These are phyloP conservation scores for Trogon melanurus DNA, from an alignment of 2,113 vertebrate genomes.

Conservation along the genomic window DNA sequence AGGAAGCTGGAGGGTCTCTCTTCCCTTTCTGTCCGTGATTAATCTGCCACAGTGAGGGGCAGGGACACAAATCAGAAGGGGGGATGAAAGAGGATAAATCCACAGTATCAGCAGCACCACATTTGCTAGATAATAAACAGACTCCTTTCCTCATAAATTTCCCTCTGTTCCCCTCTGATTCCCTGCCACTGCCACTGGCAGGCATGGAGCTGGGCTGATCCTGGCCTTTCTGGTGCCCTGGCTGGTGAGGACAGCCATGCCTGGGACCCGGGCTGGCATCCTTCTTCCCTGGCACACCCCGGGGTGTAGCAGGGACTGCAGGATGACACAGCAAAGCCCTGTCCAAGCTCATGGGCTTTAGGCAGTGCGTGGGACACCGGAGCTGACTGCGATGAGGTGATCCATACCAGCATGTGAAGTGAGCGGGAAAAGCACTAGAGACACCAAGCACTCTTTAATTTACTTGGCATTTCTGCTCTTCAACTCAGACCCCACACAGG, in stretches of 20 bases:
- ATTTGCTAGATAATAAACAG: conserved; percentile 80
- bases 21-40: conserved; percentile 51
- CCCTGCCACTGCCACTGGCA: rapidly evolving
- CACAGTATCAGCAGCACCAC: conserved; percentile 68
- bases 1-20: conserved; percentile 6
- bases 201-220: not conserved
- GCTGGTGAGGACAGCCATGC: not conserved
- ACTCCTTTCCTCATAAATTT: conserved; percentile 63
- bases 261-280: not conserved
- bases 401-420: rapidly evolving
- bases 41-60: conserved; percentile 61
- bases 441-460: not conserved
- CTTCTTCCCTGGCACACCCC: not conserved
- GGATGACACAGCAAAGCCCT: not conserved
- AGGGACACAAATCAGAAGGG: conserved; percentile 76
- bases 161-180: not conserved
- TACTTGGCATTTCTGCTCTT: not conserved
- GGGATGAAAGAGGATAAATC: conserved; percentile 78
- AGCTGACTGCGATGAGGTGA: rapidly evolving
- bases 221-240: not conserved
- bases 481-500: not conserved
- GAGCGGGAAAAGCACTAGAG: not conserved
- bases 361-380: not conserved
- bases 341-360: not conserved
- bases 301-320: not conserved